A percentile compares a stretch with the other conserved stretches of the same genome.
phyloP scores from a whole-genome alignment of 2,113 vertebrate genomes.

The Hippocampus guttulatus region DNA sequence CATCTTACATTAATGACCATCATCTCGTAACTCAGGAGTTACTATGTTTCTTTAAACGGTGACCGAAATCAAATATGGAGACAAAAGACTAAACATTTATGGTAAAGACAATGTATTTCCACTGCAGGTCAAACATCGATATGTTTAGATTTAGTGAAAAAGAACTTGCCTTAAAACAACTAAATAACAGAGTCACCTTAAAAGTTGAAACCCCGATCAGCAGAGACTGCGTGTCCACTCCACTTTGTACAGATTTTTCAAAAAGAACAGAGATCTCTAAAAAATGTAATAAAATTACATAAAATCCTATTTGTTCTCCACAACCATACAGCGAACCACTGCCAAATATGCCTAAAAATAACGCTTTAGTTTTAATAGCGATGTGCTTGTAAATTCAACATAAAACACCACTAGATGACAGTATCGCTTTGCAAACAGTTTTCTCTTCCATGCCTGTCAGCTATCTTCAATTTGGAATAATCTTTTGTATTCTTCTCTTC shows the following conservation, averaged over 20 bases:
- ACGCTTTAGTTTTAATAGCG: no score
- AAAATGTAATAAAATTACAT: no score
- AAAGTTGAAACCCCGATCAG: no score
- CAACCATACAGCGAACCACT: no score
- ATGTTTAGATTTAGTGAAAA: no score
- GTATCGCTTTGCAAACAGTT: background rate
- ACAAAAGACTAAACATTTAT: background rate
- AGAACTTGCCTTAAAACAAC: background rate
- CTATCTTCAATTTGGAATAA: background rate
- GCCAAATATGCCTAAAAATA: background rate
- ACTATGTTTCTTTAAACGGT: background rate
- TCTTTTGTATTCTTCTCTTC: background rate
- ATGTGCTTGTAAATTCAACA: no score
- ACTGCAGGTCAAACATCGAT: no score
- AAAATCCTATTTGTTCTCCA: no score
- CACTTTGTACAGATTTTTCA: no score
- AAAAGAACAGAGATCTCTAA: no score
- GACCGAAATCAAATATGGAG: background rate
- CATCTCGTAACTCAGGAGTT: conserved; percentile 14
- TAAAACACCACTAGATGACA: background rate
- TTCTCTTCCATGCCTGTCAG: background rate
- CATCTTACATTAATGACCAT: conserved; percentile 22
- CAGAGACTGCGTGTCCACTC: no score
- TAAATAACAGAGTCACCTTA: no score
- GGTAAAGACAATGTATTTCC: background rate